These are phyloP conservation scores for Chaenodraco wilsoni DNA, from an alignment of 2,797 vertebrate species.

Conservation along the genomic window DNA sequence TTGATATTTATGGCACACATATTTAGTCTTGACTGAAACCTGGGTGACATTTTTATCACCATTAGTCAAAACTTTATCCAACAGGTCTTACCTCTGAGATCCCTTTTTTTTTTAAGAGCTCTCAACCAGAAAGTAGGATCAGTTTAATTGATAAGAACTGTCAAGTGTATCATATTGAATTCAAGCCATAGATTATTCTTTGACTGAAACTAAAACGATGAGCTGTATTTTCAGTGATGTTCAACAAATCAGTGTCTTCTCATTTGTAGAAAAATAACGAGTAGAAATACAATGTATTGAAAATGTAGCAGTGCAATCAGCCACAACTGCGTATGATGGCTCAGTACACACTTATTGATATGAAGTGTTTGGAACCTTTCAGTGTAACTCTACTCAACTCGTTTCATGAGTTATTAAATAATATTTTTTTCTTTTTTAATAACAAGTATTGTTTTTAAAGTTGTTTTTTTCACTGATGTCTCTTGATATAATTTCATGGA, in stretches of 20 bases:
- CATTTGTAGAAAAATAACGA: background rate
- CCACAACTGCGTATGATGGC: background rate
- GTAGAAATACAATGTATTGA: background rate
- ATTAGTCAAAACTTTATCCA: background rate
- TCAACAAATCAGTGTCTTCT: background rate
- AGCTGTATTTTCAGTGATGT: background rate
- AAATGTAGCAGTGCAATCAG: background rate
- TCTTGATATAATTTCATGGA: slow-evolving; percentile 1
- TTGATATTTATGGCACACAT: background rate
- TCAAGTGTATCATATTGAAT: background rate
- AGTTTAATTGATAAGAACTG: background rate
- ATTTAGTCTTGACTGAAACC: background rate
- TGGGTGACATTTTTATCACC: no score
- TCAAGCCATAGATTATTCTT: background rate
- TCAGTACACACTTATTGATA: background rate
- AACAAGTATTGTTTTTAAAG: background rate
- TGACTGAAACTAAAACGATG: background rate
- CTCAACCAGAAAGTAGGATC: background rate
- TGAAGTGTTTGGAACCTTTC: background rate
- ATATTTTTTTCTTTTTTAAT: background rate
- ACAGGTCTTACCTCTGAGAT: slow-evolving; percentile 1
- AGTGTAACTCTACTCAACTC: background rate
- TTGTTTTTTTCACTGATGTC: slow-evolving; percentile 8
- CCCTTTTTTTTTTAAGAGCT: background rate
- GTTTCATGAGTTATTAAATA: background rate